Evolutionary conservation across 1,140 invertebrate species (phyloP), one percentile per base, ranked within the genome.

Genomic region (Pseudomyrmex concolor): DNA sequence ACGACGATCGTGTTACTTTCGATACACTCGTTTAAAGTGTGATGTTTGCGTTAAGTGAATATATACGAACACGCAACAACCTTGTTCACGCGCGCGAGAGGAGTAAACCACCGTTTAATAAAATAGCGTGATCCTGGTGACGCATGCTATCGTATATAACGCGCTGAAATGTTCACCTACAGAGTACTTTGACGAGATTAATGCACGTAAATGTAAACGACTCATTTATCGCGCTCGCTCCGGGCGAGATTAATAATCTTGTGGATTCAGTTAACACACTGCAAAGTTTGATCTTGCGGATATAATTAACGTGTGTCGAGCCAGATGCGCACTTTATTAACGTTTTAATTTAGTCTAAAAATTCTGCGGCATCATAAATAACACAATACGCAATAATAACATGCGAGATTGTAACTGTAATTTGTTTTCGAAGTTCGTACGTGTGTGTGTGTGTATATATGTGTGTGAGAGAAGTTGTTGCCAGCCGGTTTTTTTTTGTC

Each of bases 161-260:
- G 66, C 76, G 59, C 43, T 78, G 80, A 66, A 74, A 77, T 67
- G 71, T 80, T 80, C 76, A 66, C 76, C 66, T 80, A 80, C 66
- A 80, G 63, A 74, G 77, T 83, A 71, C 86, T 83, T 83, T 83
- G 77, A 86, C 84, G 73, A 87, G 85, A 86, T 87, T 87, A 84
- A 87, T 87, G 83, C 54, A 80, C 66, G 66, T 80, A 80, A 80
- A 80, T 80, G 76, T 68, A 80, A 80, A 80, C 76, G 76, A 80
- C 76, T 80, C 76, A 71, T 80, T 80, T 80, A 80, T 80, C 76
- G 76, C 66, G 76, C 76, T 80, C 76, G 76, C 66, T 71, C 43
- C 66, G 76, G 76, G 76, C 66, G 66, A 70, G 76, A 80, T 80
- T 80, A 80, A 80, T 80, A 80, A 80, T 80, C 76, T 80, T 80